Conservation (phyloP, 2,797 vertebrate genomes). For the Falco biarmicus region DNA sequence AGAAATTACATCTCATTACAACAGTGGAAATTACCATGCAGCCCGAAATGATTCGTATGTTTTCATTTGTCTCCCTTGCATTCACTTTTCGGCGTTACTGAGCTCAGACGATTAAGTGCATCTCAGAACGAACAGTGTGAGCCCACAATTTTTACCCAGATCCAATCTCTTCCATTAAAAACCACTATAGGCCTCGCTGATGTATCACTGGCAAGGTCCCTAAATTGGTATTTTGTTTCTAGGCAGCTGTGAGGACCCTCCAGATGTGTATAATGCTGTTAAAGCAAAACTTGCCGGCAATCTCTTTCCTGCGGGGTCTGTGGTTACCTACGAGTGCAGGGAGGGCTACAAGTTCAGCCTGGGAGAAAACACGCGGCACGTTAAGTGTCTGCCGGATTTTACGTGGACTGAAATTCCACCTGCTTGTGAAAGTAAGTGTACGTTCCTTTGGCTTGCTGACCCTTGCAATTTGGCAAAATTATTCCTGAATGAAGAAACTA, state of each 20-base stretch:
- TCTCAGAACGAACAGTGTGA: fast-evolving
- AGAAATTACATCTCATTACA: fast-evolving
- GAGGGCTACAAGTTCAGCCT: not conserved
- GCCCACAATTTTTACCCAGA: fast-evolving
- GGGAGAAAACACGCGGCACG: not conserved
- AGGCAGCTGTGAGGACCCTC: slow-evolving; percentile 57
- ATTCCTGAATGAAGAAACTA: not conserved
- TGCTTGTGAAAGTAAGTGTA: not conserved
- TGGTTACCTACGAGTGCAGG: slow-evolving; percentile 13
- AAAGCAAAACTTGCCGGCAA: not conserved
- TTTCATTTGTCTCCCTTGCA: not conserved
- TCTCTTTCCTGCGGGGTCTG: slow-evolving; percentile 1
- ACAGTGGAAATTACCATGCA: not conserved
- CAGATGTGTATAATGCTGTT: not conserved
- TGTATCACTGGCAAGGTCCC: not conserved
- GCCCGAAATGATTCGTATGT: fast-evolving
- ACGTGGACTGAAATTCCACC: not conserved
- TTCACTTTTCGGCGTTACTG: not conserved
- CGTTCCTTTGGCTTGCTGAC: not conserved
- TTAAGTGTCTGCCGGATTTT: not conserved
- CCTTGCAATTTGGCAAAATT: not conserved
- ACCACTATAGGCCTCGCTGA: fast-evolving
- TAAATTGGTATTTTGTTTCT: not conserved
- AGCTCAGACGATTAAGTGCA: fast-evolving
- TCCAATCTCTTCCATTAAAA: not conserved